Conservation (phyloP, 2,113 vertebrate genomes). For the Platanista minor region DNA sequence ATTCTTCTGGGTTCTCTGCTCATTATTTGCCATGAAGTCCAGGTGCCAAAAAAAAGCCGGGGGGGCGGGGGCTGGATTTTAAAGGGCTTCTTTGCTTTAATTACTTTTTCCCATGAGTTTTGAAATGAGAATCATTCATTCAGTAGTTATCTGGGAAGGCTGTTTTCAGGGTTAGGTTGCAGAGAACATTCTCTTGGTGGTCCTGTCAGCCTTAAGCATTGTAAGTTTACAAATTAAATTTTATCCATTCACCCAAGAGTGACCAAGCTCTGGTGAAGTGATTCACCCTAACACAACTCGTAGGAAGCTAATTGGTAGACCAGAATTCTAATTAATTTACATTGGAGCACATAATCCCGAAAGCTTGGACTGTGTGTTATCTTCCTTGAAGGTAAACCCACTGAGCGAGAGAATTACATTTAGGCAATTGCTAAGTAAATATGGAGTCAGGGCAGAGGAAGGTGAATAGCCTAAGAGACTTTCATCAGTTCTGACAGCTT, state of each 20-base stretch:
- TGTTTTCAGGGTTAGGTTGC: background rate
- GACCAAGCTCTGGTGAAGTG: background rate
- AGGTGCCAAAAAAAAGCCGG: background rate
- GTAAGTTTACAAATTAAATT: background rate
- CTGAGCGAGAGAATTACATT: conserved; percentile 23
- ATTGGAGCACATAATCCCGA: background rate
- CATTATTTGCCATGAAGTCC: background rate
- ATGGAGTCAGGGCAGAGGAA: conserved; percentile 41
- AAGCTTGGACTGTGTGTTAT: background rate
- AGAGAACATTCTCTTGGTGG: background rate
- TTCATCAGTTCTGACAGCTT: conserved; percentile 27
- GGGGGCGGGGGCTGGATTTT: background rate
- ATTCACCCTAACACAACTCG: background rate
- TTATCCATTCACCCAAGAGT: background rate
- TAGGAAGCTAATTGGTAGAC: background rate
- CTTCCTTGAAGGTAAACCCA: conserved; percentile 50
- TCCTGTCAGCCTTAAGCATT: background rate
- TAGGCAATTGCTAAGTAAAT: conserved; percentile 47
- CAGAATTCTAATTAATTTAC: conserved; percentile 35
- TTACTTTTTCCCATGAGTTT: background rate
- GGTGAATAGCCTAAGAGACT: conserved; percentile 38
- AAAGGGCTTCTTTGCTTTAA: conserved; percentile 1
- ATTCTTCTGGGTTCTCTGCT: background rate
- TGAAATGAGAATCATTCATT: conserved; percentile 32
- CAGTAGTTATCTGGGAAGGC: background rate